Conservation (phyloP, 2,113 vertebrate species). For the Psilopsiagon aymara region DNA sequence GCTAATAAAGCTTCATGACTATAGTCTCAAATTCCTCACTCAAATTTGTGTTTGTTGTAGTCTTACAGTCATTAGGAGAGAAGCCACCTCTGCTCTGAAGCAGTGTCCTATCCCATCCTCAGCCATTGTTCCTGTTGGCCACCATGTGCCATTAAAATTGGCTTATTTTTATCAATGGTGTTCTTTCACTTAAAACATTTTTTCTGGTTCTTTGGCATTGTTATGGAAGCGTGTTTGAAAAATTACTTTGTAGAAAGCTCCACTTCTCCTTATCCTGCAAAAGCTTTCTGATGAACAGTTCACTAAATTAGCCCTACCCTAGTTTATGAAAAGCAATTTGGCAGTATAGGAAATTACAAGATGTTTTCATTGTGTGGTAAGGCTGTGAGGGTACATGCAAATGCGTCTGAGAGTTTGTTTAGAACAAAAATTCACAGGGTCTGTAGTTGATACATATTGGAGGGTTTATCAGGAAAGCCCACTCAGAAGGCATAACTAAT, state of each 20-base stretch:
- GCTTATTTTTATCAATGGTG: background rate
- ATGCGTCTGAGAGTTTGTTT: background rate
- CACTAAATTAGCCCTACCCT: background rate
- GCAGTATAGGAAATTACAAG: background rate
- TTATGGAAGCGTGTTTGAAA: background rate
- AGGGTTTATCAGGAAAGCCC: background rate
- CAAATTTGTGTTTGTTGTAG: background rate
- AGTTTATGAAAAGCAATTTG: background rate
- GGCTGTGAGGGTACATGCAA: background rate
- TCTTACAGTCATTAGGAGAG: background rate
- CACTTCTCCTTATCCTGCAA: background rate
- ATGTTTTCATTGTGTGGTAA: background rate
- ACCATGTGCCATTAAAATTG: background rate
- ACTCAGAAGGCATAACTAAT: background rate
- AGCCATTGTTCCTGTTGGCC: conserved; percentile 8
- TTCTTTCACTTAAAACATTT: background rate
- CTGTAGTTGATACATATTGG: background rate
- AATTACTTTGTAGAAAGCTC: background rate
- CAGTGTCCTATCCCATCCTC: background rate
- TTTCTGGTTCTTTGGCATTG: background rate
- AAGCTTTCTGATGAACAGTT: background rate
- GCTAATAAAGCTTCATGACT: background rate
- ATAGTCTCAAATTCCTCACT: conserved; percentile 31
- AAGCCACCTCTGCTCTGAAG: background rate
- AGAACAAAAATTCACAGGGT: background rate